Evolutionary conservation across 2,113 vertebrate species (phyloP), one percentile per base, ranked within the genome.

Genomic region (Oxygymnocypris stewartii): DNA sequence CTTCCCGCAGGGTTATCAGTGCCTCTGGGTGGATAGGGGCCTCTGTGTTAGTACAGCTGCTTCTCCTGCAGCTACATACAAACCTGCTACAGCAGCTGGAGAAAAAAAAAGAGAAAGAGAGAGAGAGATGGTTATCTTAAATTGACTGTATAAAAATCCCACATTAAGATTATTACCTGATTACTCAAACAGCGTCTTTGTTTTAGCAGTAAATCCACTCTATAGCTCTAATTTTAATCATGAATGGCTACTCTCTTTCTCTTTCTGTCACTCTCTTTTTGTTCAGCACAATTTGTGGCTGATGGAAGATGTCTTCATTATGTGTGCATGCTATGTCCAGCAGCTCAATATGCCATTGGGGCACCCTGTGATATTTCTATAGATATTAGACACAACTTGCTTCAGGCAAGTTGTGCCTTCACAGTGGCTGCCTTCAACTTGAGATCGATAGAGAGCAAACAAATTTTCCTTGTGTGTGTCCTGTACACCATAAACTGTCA

Each of bases 1-100:
- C 82, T 82, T 84, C 42, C 37, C 6, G 42, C 28, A 75, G 76
- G 31, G 63, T 67, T 79, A 69, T 79, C 86, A 73, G 76, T 79
- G 49, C 51, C 54, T 84, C 81, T 80, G 82, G 76, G 51, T 59
- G 67, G 80, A 74, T 82, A 54, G 80, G 67, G 54, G 57, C 69
- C 44, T 84, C 79, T 87, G 12, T 94, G 93, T 94, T 94, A 90
- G 90, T 93, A 82, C 93, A 94, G 94, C 94, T 94, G 94, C 92
- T 89, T 91, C 79, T 84, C 89, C 89, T 90, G 84, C 71, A 51
- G 89, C 77, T 89, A 89, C 84, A 87, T 85, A 91, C 89, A 91
- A 73, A 90, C 89, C 90, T 90, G 92, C 90, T 90, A 84, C 89
- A 93, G 93, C 93, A 94, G 94, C 93, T 93, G 94, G 92, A 93